Base-by-base conservation (phyloP, 2,888 invertebrate species). In the Lasioglossum oenotherae region DNA sequence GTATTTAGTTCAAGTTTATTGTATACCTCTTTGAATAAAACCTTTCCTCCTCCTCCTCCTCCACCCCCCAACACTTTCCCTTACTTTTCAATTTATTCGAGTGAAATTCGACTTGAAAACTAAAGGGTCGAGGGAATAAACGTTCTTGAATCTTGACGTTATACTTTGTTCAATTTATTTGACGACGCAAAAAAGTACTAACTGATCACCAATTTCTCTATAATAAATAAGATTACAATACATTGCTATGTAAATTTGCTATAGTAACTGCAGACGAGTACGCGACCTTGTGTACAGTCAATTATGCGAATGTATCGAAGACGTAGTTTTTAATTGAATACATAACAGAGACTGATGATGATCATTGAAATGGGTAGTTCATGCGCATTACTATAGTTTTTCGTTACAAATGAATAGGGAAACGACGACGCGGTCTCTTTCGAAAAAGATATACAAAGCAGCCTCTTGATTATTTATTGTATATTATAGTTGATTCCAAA, bases 211-310 rank as follows among this genome's bases (percentile, higher is more conserved):
- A 88, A 91, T 88, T 89, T 84, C 82, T 85, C 91, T 91, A 92
- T 89, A 91, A 91, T 91, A 91, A 91, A 91, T 91, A 92, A 91
- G 87, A 82, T 91, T 91, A 92, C 90, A 88, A 86, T 88, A 91
- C 86, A 87, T 80, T 77, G 81, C 87, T 91, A 89, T 90, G 87
- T 85, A 82, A 91, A 90, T 88, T 89, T 74, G 81, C 90, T 91
- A 91, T 88, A 89, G 72, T 87, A 87, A 85, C 80, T 87, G 85
- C 86, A 88, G 85, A 88, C 89, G 91, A 91, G 81, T 92, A 89
- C 83, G 88, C 87, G 90, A 88, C 78, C 86, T 86, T 82, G 86
- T 84, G 86, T 89, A 91, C 79, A 79, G 88, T 87, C 85, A 89
- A 89, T 92, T 78, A 91, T 88, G 86, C 83, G 87, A 91, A 90